Evolutionary conservation across 2,113 vertebrate species (phyloP).

Genomic region (Microcebus griseorufus): DNA sequence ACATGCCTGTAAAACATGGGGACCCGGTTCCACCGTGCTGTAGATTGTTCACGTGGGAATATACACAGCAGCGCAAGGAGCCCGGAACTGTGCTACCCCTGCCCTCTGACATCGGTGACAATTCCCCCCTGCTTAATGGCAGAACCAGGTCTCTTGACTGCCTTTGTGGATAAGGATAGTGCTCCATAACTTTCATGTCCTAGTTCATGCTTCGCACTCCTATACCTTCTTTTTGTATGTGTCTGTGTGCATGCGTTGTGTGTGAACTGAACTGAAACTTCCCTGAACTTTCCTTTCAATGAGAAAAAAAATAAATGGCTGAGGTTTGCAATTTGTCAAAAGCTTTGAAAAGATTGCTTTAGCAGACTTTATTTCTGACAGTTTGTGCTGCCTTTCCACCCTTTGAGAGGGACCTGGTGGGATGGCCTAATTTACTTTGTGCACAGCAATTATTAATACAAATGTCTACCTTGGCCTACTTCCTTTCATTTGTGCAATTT

Average conservation of each 20-base stretch:
- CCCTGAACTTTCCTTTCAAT: neutral
- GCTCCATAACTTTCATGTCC: neutral
- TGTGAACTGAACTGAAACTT: slow-evolving; percentile 18
- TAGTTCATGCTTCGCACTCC: neutral
- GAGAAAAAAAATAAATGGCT: slow-evolving; percentile 19
- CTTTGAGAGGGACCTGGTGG: slow-evolving; percentile 17
- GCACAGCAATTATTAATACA: slow-evolving; percentile 50
- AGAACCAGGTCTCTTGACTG: slow-evolving; percentile 49
- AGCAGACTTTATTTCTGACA: slow-evolving; percentile 62
- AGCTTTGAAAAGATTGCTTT: slow-evolving; percentile 62
- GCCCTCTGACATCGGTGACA: slow-evolving; percentile 34
- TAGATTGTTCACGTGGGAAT: neutral
- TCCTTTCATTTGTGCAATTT: slow-evolving; percentile 58
- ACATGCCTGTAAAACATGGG: neutral
- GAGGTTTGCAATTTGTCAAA: slow-evolving; percentile 50
- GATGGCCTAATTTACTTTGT: slow-evolving; percentile 27
- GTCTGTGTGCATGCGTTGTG: accelerated
- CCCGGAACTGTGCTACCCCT: neutral
- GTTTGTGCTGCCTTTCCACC: neutral
- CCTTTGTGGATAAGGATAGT: slow-evolving; percentile 18
- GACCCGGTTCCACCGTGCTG: neutral
- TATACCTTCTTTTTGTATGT: neutral
- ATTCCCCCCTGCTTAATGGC: neutral
- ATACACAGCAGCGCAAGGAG: neutral
- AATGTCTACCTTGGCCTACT: slow-evolving; percentile 54